Percentiles rank a stretch among this genome's conserved stretches.
phyloP scores from a whole-genome alignment of 2,888 invertebrate genomes.

The Phortica okadai region DNA sequence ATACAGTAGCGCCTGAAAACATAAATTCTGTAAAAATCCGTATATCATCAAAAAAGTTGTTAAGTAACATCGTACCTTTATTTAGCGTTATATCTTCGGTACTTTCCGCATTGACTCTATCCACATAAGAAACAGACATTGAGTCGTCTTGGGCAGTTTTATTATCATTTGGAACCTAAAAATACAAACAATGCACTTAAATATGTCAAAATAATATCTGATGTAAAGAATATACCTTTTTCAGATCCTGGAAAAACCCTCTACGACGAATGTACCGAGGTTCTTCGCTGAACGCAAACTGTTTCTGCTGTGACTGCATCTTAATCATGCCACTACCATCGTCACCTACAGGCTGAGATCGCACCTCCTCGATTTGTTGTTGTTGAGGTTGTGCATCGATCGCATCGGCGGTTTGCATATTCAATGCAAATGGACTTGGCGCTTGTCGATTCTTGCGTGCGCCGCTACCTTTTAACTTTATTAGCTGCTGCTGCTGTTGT shows the following conservation, averaged over 20 bases:
- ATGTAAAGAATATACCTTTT: conserved; percentile 59
- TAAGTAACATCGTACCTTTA: conserved; percentile 40
- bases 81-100: conserved; percentile 44
- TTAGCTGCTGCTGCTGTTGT: conserved; percentile 49
- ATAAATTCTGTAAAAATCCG: background rate
- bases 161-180: conserved; percentile 58
- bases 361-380: conserved; percentile 70
- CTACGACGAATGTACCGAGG: conserved; percentile 66
- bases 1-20: conserved; percentile 20
- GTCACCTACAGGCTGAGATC: conserved; percentile 77
- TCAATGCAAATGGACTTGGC: conserved; percentile 65
- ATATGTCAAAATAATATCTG: background rate
- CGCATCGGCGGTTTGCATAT: conserved; percentile 60
- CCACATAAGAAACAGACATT: conserved; percentile 53
- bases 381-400: conserved; percentile 63
- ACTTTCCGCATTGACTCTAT: conserved; percentile 44
- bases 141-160: conserved; percentile 53
- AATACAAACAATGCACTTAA: conserved; percentile 22
- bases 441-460: conserved; percentile 74
- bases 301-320: conserved; percentile 48
- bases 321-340: conserved; percentile 63
- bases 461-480: conserved; percentile 69
- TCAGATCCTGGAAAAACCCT: conserved; percentile 69
- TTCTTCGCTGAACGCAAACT: conserved; percentile 60
- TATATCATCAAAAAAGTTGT: background rate